Evolutionary conservation across 2,888 invertebrate genomes (phyloP).

Genomic region (Cheilosia urbana): DNA sequence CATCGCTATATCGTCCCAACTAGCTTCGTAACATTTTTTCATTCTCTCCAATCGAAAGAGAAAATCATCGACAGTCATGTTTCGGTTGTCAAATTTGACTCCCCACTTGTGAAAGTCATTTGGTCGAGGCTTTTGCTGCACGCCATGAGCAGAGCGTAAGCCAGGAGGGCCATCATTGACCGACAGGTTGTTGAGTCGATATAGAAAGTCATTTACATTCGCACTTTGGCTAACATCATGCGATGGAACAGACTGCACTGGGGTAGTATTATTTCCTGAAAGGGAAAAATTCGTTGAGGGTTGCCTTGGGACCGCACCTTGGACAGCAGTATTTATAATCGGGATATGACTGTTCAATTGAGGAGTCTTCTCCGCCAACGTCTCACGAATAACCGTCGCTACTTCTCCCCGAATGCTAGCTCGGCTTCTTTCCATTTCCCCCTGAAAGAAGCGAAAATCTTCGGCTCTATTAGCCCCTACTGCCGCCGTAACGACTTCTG

Average conservation of each 20-base stretch:
- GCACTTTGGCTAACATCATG: not conserved
- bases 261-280: too few species aligned
- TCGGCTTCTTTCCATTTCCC: not conserved
- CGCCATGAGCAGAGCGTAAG: not conserved
- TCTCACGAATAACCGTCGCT: not conserved
- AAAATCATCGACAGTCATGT: not conserved
- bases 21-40: not conserved
- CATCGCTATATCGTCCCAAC: not conserved
- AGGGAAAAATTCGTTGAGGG: too few species aligned
- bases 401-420: not conserved
- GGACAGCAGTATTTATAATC: too few species aligned
- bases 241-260: not conserved
- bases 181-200: not conserved
- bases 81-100: not conserved
- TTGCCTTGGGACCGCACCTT: too few species aligned
- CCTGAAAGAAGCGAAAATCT: not conserved
- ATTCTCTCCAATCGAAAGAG: not conserved
- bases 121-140: not conserved
- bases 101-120: not conserved
- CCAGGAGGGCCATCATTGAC: not conserved
- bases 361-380: not conserved
- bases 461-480: too few species aligned
- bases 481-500: too few species aligned
- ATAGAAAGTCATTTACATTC: not conserved
- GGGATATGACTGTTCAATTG: too few species aligned